Evolutionary conservation across 1,140 invertebrate genomes (phyloP), one percentile per base, ranked within the genome.

Genomic region (Cydia splendana): DNA sequence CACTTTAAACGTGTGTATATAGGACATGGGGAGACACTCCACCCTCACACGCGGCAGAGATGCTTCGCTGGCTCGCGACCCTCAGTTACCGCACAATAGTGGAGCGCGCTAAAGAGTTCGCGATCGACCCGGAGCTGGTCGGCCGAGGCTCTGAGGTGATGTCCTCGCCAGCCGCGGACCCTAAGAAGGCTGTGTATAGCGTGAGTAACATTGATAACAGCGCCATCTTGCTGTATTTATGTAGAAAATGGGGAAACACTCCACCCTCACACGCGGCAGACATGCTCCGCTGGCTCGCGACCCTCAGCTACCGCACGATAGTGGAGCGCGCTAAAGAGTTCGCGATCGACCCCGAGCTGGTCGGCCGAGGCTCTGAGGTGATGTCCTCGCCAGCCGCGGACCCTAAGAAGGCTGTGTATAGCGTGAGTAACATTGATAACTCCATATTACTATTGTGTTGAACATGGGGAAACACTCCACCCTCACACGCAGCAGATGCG

Each of bases 391-490:
- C 83, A 0, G 74, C 81, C n/a, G 75, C 82, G 18, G 79, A 93
- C 77, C 86, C 93, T 3, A 93, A 91, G 80, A 87, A 89, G 28
- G 87, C 90, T 15, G 86, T 93, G 13, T 94, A 90, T 78, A 85
- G 85, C 71, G 94, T 94, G 83, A 81, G 87, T 81, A 79, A 20
- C 53, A 75, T 13, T 65, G 42, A 15, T 15, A 48, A 15, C 13
- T 30, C 30, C 30, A 30, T 30, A 1, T 30, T 30, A 2, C 30
- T 30, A 30, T 30, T 30, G 30, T 30, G 1, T 30, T 4, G 30
- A 30, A 42, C 42, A 42, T 42, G 0, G 42, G 7, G 42, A 42
- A 10, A 42, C 10, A 24, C 24, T 24, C 24, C 24, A 24, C 2
- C 24, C 24, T 24, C 24, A 24, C 24, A 24, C 24, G 24, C 24